Evolutionary conservation across 1,140 invertebrate genomes (phyloP).

Genomic region (Hermetia illucens): DNA sequence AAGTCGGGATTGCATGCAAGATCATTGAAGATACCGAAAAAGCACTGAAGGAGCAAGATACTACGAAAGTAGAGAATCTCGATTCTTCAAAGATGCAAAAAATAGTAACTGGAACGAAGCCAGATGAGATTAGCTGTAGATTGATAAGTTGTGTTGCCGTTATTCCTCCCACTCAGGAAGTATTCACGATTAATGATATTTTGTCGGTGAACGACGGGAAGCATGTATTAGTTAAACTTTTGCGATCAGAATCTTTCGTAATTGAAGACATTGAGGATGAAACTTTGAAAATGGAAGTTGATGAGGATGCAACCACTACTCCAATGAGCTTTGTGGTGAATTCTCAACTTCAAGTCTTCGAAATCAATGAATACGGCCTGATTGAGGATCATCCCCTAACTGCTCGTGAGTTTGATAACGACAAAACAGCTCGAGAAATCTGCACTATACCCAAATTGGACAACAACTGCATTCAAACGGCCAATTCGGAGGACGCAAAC

Average conservation of each 20-base stretch:
- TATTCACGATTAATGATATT: too few species aligned
- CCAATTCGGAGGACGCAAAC: conserved; percentile 11
- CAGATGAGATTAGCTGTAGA: too few species aligned
- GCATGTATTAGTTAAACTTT: not conserved
- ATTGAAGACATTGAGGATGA: conserved; percentile 15
- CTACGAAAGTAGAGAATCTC: too few species aligned
- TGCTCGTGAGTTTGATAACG: conserved; percentile 21
- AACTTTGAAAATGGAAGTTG: conserved; percentile 8
- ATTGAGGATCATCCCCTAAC: conserved; percentile 11
- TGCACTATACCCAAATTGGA: conserved; percentile 6
- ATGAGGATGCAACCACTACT: not conserved
- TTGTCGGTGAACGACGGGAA: too few species aligned
- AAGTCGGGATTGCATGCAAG: too few species aligned
- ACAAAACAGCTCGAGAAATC: conserved; percentile 14
- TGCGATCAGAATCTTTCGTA: not conserved
- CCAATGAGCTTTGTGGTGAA: too few species aligned
- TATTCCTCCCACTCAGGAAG: too few species aligned
- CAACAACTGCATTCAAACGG: not conserved
- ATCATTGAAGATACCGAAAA: too few species aligned
- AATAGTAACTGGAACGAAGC: too few species aligned
- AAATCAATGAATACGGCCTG: conserved; percentile 4
- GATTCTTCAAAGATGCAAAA: too few species aligned
- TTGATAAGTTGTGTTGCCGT: too few species aligned
- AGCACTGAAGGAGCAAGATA: too few species aligned
- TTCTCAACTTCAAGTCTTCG: not conserved